These are phyloP conservation scores for Calephelis nemesis DNA, from an alignment of 1,140 invertebrate species.

Conservation along the genomic window DNA sequence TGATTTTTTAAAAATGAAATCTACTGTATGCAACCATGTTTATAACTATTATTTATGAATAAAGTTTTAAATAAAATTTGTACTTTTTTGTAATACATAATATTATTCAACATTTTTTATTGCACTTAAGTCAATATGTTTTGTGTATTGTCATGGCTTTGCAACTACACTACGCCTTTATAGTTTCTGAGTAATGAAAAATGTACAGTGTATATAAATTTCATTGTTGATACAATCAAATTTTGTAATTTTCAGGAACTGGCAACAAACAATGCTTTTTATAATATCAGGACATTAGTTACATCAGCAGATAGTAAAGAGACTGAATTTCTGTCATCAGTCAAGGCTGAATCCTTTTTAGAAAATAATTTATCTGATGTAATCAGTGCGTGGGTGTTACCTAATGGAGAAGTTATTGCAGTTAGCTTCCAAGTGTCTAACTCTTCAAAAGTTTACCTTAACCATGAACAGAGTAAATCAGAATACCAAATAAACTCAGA, in stretches of 20 bases:
- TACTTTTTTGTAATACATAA: no score
- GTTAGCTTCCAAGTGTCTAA: conserved; percentile 79
- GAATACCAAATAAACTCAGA: conserved; percentile 84
- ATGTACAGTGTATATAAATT: not conserved
- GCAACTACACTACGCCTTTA: no score
- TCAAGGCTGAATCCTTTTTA: conserved; percentile 86
- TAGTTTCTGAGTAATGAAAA: no score
- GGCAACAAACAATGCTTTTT: conserved; percentile 86
- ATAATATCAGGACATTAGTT: conserved; percentile 85
- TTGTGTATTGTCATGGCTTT: not conserved
- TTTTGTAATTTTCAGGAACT: conserved; percentile 79
- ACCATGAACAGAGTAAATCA: conserved; percentile 44
- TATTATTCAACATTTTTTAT: no score
- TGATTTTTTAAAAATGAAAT: no score
- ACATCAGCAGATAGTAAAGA: conserved; percentile 83
- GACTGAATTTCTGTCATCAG: conserved; percentile 86
- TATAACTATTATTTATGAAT: no score
- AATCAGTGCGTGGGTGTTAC: conserved; percentile 86
- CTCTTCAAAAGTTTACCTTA: conserved; percentile 69
- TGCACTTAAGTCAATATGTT: not conserved
- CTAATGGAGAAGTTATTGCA: conserved; percentile 85
- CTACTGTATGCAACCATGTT: no score
- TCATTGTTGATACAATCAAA: not conserved
- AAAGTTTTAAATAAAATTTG: no score
- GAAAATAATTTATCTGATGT: conserved; percentile 82